phyloP scores from a whole-genome alignment of 2,113 vertebrate species.

The Protomyctophum bolini region DNA sequence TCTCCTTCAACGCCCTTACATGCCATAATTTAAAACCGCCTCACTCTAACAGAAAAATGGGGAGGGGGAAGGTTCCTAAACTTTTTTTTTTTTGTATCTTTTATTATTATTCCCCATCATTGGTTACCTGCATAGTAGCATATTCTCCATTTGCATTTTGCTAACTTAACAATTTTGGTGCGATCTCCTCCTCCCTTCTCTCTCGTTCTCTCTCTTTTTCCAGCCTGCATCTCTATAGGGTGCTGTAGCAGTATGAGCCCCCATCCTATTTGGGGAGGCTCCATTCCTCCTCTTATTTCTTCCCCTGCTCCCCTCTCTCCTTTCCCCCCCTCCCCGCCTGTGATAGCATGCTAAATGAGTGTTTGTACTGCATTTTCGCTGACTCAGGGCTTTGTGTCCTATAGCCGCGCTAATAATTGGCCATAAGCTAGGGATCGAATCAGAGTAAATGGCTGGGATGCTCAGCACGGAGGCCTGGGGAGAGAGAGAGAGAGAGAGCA shows the following conservation, averaged over 20 bases:
- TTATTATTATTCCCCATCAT: background rate
- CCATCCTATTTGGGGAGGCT: conserved; percentile 30
- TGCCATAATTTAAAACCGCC: conserved; percentile 13
- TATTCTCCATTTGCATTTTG: conserved; percentile 61
- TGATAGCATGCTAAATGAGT: conserved; percentile 67
- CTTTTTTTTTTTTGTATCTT: background rate
- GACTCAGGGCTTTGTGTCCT: conserved; percentile 46
- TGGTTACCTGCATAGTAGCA: conserved; percentile 26
- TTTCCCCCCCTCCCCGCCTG: conserved; percentile 12
- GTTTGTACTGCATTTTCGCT: conserved; percentile 62
- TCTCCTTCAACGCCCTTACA: background rate
- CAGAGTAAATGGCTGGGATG: conserved; percentile 65
- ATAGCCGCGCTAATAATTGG: conserved; percentile 67
- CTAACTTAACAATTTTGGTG: conserved; percentile 50
- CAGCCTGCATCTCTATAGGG: conserved; percentile 4
- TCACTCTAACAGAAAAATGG: conserved; percentile 27
- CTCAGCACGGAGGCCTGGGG: conserved; percentile 46
- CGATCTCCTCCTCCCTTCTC: conserved; percentile 31
- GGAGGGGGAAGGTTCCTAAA: conserved; percentile 5
- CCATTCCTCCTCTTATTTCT: background rate
- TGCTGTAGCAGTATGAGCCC: background rate
- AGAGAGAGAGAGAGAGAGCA: conserved; percentile 14
- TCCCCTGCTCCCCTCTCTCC: background rate
- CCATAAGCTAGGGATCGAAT: conserved; percentile 68
- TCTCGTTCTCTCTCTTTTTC: conserved; percentile 3